These are phyloP conservation scores for Diogma glabrata DNA, from an alignment of 2,888 invertebrate species.

Conservation along the genomic window DNA sequence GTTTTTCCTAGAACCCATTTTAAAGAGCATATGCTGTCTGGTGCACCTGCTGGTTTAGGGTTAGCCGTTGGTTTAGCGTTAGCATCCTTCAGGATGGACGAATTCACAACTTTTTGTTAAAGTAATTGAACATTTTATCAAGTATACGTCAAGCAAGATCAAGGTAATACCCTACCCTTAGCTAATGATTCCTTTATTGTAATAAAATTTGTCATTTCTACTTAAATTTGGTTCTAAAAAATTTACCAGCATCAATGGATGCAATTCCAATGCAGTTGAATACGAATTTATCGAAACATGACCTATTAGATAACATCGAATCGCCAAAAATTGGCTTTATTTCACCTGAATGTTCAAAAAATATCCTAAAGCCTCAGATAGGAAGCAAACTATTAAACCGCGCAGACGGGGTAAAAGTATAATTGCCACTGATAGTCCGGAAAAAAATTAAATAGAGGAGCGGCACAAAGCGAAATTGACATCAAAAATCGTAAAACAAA, in stretches of 20 bases:
- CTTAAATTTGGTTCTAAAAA: too few relatives aligned
- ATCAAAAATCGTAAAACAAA: not conserved
- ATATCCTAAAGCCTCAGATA: not conserved
- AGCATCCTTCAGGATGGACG: not conserved
- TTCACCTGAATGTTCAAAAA: not conserved
- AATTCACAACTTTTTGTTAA: too few relatives aligned
- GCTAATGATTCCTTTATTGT: too few relatives aligned
- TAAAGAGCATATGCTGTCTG: not conserved
- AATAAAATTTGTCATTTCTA: too few relatives aligned
- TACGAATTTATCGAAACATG: not conserved
- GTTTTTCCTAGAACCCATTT: not conserved
- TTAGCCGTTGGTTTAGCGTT: too few relatives aligned
- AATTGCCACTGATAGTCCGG: not conserved
- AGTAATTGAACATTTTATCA: too few relatives aligned
- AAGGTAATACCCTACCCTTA: too few relatives aligned
- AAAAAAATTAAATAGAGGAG: not conserved
- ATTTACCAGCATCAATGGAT: not conserved
- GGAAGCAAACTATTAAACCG: not conserved
- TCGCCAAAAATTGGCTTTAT: not conserved
- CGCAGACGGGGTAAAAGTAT: not conserved
- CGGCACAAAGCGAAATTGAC: not conserved
- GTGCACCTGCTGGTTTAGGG: not conserved
- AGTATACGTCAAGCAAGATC: too few relatives aligned
- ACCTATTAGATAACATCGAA: not conserved
- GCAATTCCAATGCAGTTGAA: not conserved